These are phyloP conservation scores for Drosophila subquinaria DNA, from an alignment of 2,888 invertebrate genomes.

Conservation along the genomic window DNA sequence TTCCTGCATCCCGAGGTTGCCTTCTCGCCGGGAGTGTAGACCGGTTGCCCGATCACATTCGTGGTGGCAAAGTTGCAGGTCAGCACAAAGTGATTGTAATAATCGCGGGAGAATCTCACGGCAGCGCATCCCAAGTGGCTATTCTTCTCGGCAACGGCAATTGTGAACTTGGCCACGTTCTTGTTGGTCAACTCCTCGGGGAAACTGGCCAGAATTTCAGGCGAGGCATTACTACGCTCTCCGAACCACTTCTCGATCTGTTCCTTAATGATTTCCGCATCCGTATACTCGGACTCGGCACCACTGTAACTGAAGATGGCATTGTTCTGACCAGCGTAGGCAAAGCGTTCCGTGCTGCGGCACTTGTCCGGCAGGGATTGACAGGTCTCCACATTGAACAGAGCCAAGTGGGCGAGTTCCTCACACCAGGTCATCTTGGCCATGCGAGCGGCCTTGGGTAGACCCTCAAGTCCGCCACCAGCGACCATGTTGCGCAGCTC, in stretches of 20 bases:
- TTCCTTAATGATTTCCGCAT: constrained; percentile 41
- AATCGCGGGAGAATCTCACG: constrained; percentile 34
- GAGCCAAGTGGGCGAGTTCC: constrained; percentile 28
- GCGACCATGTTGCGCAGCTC: constrained; percentile 33
- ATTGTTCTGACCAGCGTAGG: constrained; percentile 38
- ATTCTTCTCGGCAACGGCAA: constrained; percentile 36
- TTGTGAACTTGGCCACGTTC: constrained; percentile 29
- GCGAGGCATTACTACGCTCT: constrained; percentile 27
- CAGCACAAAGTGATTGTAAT: constrained; percentile 37
- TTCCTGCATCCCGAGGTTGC: constrained; percentile 35
- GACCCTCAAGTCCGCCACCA: constrained; percentile 26
- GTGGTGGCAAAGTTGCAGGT: constrained; percentile 40
- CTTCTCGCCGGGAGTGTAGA: constrained; percentile 37
- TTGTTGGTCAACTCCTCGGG: constrained; percentile 36
- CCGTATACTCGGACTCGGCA: constrained; percentile 32
- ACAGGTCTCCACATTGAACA: constrained; percentile 34
- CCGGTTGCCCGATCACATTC: constrained; percentile 35
- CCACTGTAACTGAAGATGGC: constrained; percentile 42
- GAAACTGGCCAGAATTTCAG: constrained; percentile 32
- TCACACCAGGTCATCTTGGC: constrained; percentile 42
- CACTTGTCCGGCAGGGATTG: constrained; percentile 38
- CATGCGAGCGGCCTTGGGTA: constrained; percentile 35
- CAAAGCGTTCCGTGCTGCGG: constrained; percentile 43
- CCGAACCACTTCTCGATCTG: constrained; percentile 37
- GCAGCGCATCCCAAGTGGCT: constrained; percentile 37